Conservation (phyloP, 1,140 invertebrate genomes). For the Listronotus oregonensis region DNA sequence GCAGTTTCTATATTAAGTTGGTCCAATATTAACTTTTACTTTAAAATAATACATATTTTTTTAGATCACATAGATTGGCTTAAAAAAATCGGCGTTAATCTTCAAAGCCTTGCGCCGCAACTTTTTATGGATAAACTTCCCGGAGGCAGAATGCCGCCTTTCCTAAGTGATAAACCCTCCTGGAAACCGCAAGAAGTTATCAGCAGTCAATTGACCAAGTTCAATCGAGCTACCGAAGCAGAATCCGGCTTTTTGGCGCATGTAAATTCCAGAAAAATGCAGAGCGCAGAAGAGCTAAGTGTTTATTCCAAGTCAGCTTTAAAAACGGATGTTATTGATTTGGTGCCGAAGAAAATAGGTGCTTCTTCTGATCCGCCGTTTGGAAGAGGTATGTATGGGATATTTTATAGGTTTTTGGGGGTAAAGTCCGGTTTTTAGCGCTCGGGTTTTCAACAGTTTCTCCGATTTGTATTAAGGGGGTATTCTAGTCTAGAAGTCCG, state of each 20-base stretch:
- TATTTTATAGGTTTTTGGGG: no score
- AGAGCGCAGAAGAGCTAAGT: slow-evolving; percentile 71
- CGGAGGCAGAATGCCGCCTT: slow-evolving; percentile 65
- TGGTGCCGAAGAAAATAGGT: slow-evolving; percentile 73
- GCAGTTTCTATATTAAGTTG: no score
- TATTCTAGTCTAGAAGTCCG: no score
- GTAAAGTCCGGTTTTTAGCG: no score
- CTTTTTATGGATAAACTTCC: slow-evolving; percentile 70
- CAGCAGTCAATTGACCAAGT: slow-evolving; percentile 58
- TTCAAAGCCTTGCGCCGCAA: slow-evolving; percentile 86
- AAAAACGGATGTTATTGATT: slow-evolving; percentile 73
- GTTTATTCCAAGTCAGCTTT: slow-evolving; percentile 74
- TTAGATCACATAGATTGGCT: slow-evolving; percentile 85
- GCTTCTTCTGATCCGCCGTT: slow-evolving; percentile 84
- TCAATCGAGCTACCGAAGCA: slow-evolving; percentile 65
- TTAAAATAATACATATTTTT: slow-evolving; percentile 1
- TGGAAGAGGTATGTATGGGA: slow-evolving; percentile 65
- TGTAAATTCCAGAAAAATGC: slow-evolving; percentile 74
- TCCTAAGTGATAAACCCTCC: slow-evolving; percentile 63
- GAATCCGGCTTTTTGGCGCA: slow-evolving; percentile 81
- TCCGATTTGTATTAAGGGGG: no score
- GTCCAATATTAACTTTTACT: no score
- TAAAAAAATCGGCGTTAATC: slow-evolving; percentile 79
- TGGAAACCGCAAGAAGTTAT: slow-evolving; percentile 62
- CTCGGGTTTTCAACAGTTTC: no score